These are phyloP conservation scores for Neolamprologus ventralis DNA, from an alignment of 2,113 vertebrate genomes.

Conservation along the genomic window DNA sequence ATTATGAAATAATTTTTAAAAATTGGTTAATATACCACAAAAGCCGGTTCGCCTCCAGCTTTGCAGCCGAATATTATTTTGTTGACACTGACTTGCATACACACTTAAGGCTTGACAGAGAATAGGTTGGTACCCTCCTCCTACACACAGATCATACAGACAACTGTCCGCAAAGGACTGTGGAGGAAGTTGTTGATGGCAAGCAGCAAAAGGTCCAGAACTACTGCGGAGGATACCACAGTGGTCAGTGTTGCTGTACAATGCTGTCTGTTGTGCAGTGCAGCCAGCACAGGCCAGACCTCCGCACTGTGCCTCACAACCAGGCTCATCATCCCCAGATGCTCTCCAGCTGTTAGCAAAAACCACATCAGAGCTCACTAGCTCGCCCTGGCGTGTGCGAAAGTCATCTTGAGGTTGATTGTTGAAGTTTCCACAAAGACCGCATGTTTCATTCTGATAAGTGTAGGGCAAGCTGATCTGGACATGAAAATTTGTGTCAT, in stretches of 20 bases:
- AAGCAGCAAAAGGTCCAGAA: slow-evolving; percentile 51
- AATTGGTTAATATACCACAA: slow-evolving; percentile 40
- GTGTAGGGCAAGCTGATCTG: slow-evolving; percentile 34
- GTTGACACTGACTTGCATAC: slow-evolving; percentile 57
- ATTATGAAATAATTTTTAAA: not conserved
- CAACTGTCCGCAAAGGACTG: slow-evolving; percentile 40
- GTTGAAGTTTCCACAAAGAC: slow-evolving; percentile 59
- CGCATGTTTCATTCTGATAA: slow-evolving; percentile 49
- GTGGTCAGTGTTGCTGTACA: slow-evolving; percentile 7
- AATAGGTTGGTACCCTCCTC: slow-evolving; percentile 39
- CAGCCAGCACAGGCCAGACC: slow-evolving; percentile 42
- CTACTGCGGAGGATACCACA: slow-evolving; percentile 40
- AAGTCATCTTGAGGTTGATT: too few relatives aligned
- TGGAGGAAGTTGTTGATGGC: slow-evolving; percentile 10
- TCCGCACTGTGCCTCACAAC: not conserved
- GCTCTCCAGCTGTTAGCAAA: slow-evolving; percentile 59
- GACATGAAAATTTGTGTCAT: not conserved
- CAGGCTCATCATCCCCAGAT: not conserved
- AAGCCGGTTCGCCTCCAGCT: slow-evolving; percentile 50
- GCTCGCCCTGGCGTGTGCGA: too few relatives aligned
- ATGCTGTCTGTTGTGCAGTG: not conserved
- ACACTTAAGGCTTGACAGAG: slow-evolving; percentile 50
- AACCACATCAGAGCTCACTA: slow-evolving; percentile 26
- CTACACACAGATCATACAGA: slow-evolving; percentile 51
- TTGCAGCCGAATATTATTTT: not conserved